phyloP scores from a whole-genome alignment of 2,113 vertebrate species.

The Uria aalge region DNA sequence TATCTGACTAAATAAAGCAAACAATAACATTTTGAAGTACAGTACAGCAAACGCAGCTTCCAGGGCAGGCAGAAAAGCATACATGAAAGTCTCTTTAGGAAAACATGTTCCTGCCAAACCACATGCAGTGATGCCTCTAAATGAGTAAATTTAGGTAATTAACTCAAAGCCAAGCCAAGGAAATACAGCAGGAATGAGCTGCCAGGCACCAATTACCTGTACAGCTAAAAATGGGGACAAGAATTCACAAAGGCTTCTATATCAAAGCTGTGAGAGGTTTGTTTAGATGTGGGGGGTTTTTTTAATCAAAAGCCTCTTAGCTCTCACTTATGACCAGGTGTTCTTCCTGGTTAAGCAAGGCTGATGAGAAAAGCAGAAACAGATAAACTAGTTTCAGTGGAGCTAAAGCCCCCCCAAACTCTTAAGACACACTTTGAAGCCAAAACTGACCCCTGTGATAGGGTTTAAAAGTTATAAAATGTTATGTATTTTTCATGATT shows the following conservation, averaged over 20 bases:
- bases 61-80: not conserved
- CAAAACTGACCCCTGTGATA: not conserved
- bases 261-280: not conserved
- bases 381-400: not conserved
- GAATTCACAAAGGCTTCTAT: not conserved
- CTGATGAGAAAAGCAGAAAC: not conserved
- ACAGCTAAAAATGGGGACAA: not conserved
- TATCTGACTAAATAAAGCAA: constrained; percentile 69
- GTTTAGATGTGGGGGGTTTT: not conserved
- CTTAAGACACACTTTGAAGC: not conserved
- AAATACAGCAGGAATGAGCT: constrained; percentile 9
- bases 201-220: constrained; percentile 39
- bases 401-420: not conserved
- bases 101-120: constrained; percentile 34
- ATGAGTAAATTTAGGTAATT: constrained; percentile 53
- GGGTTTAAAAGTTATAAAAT: not conserved
- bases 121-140: constrained; percentile 9
- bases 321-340: not conserved
- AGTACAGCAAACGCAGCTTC: constrained; percentile 24
- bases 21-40: constrained; percentile 63
- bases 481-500: not conserved
- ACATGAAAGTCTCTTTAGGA: constrained; percentile 27
- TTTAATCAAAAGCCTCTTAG: not conserved
- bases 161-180: constrained; percentile 31
- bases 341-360: not conserved